Evolutionary conservation across 1,140 invertebrate species (phyloP), one percentile per base, ranked within the genome.

Genomic region (Papilio xuthus): DNA sequence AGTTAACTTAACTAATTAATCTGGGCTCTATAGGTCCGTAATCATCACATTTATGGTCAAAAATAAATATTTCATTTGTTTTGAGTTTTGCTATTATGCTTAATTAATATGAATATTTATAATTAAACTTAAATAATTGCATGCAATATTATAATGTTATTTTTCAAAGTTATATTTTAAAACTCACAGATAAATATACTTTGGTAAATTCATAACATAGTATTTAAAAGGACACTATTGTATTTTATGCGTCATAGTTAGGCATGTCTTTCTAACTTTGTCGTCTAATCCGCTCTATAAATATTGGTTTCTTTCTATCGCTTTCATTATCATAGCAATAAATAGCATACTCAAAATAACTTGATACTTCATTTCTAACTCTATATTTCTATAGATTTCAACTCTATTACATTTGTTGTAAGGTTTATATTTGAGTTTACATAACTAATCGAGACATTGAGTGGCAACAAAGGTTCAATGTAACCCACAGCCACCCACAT

Each of bases 401-500:
- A 67, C 60, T 28, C 28, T 67, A 32, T 2, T 12, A 1, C 12
- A 2, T 23, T 28, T 18, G 8, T 2, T 2, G 28, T 67, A 67
- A 67, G 26, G 60, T 67, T 15, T 28, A 32, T 15, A 28, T 67
- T 67, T 13, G 26, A 28, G n/a, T 13, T 28, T 28, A 26, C 7
- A 28, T 67, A 3, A 26, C 23, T 60, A 67, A 13, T 67, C 60
- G 60, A 67, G 60, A 67, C 60, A 67, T 67, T 67, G 60, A 67
- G 26, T 67, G 12, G 60, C 13, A 28, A 60, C 56, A 13, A 23
- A 67, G 60, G 60, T 67, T 28, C 60, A 67, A 67, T 67, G 60
- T 67, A 28, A 67, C 60, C 26, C 60, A 67, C 60, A 67, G 60
- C 23, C 60, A 67, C 60, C 60, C 60, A 67, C 60, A 67, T 67